Conservation (phyloP, 2,797 vertebrate genomes). For the Pseudotriccus pelzelni region DNA sequence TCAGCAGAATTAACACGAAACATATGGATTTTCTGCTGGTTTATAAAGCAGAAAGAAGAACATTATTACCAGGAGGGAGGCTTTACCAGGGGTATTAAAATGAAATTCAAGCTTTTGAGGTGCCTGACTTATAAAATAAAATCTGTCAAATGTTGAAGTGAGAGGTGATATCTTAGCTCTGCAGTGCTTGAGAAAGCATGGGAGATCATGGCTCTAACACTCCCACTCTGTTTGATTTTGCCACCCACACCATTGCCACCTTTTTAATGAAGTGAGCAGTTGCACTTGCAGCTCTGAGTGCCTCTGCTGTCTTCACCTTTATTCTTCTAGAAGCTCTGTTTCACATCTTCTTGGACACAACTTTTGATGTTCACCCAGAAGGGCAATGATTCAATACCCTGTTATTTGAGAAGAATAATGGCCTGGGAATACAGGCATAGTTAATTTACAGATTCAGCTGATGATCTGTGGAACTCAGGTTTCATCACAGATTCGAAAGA, state of each 20-base stretch:
- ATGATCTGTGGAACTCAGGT: neutral
- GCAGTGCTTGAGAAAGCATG: neutral
- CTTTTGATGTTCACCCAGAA: neutral
- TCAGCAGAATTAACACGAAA: neutral
- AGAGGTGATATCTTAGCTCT: constrained; percentile 26
- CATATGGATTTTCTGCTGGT: neutral
- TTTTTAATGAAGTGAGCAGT: constrained; percentile 57
- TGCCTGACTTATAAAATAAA: neutral
- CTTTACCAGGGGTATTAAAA: constrained; percentile 3
- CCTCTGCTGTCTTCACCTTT: constrained; percentile 6
- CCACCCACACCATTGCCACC: constrained; percentile 21
- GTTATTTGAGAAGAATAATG: neutral
- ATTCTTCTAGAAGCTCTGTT: neutral
- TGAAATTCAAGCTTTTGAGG: neutral
- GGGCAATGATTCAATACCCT: neutral
- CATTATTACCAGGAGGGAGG: neutral
- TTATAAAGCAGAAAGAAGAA: constrained; percentile 15
- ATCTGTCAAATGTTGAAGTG: neutral
- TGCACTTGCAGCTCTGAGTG: neutral
- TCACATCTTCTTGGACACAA: neutral
- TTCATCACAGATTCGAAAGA: neutral
- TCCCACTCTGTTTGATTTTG: constrained; percentile 41
- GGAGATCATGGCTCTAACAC: constrained; percentile 12
- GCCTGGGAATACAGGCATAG: neutral
- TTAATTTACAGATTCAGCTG: neutral